Percentiles rank a stretch among this genome's conserved stretches.
Conservation (phyloP, 2,888 invertebrate species). For the Andrena fulva region DNA sequence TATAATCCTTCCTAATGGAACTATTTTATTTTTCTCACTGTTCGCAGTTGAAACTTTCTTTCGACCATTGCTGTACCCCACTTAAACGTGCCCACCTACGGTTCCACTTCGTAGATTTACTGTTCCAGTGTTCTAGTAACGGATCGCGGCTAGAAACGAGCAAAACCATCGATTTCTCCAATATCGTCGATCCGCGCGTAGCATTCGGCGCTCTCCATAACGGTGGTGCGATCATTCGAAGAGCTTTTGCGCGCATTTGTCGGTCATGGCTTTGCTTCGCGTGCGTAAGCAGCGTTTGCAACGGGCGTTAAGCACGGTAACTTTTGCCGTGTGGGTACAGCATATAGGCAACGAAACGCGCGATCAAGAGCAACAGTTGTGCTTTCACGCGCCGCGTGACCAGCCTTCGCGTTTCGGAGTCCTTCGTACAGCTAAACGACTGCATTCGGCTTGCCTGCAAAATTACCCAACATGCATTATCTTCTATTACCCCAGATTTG, state of each 20-base stretch:
- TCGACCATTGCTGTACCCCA: too few relatives aligned
- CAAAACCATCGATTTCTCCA: slow-evolving; percentile 1
- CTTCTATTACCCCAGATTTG: background rate
- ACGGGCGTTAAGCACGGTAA: background rate
- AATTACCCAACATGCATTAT: background rate
- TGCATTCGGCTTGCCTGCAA: background rate
- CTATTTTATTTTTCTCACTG: too few relatives aligned
- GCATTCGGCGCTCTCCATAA: background rate
- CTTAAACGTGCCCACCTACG: too few relatives aligned
- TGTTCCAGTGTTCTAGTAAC: slow-evolving; percentile 1
- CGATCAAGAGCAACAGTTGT: slow-evolving; percentile 9
- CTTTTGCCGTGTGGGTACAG: slow-evolving; percentile 1
- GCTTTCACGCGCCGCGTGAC: background rate
- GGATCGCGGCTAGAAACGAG: background rate
- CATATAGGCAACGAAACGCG: background rate
- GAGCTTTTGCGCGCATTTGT: slow-evolving; percentile 8
- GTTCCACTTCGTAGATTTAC: slow-evolving; percentile 2
- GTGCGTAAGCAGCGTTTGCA: slow-evolving; percentile 2
- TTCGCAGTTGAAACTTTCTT: too few relatives aligned
- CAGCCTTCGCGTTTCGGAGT: background rate
- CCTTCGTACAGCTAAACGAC: background rate
- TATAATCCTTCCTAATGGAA: too few relatives aligned
- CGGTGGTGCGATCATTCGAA: background rate
- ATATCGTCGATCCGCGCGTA: background rate
- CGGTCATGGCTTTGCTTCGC: slow-evolving; percentile 23